phyloP scores from a whole-genome alignment of 2,113 vertebrate genomes.

The Oryzias curvinotus region DNA sequence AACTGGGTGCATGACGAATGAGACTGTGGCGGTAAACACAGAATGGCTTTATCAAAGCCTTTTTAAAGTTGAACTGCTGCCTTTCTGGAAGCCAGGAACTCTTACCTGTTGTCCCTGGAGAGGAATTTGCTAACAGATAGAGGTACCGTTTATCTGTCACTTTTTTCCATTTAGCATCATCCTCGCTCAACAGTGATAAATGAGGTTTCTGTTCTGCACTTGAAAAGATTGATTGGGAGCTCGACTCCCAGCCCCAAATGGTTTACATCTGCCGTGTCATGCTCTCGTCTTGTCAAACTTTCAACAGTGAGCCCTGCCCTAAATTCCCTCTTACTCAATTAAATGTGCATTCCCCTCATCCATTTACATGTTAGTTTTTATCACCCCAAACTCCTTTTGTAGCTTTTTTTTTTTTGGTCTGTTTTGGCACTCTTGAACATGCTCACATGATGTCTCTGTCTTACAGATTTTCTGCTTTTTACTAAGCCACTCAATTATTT shows the following conservation, averaged over 20 bases:
- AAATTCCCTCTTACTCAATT: constrained; percentile 18
- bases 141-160: constrained; percentile 38
- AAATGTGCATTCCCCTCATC: constrained; percentile 7
- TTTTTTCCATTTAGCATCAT: constrained; percentile 35
- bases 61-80: constrained; percentile 18
- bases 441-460: constrained; percentile 26
- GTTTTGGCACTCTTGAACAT: constrained; percentile 6
- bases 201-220: constrained; percentile 69
- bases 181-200: constrained; percentile 56
- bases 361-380: constrained; percentile 29
- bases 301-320: constrained; percentile 26
- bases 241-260: constrained; percentile 45
- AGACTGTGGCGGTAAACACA: constrained; percentile 56
- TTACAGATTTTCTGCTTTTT: constrained; percentile 17
- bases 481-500: neutral
- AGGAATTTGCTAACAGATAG: constrained; percentile 29
- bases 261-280: constrained; percentile 25
- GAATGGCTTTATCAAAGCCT: constrained; percentile 46
- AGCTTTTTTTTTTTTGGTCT: neutral
- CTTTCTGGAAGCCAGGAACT: constrained; percentile 38
- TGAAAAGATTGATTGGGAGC: constrained; percentile 75
- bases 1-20: constrained; percentile 48
- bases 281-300: constrained; percentile 20
- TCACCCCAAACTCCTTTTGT: constrained; percentile 4
- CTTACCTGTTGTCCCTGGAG: constrained; percentile 24